These are phyloP conservation scores for Patiria miniata DNA, from an alignment of 35 echinoderm and acorn worm species.

Conservation along the genomic window DNA sequence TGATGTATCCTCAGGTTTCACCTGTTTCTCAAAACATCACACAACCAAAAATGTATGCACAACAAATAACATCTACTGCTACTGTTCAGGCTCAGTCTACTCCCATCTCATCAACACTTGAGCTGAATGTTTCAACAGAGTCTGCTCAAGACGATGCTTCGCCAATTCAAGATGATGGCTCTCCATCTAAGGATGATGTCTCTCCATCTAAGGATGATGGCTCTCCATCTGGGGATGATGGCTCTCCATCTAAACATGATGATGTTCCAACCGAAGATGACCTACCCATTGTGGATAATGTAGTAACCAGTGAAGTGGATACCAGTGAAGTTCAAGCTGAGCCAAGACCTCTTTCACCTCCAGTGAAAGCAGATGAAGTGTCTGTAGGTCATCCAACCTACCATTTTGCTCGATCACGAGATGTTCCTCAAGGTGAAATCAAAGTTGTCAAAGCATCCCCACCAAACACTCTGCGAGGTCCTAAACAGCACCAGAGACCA, in stretches of 20 bases:
- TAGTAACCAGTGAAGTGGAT: neutral
- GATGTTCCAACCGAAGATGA: neutral
- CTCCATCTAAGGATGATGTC: neutral
- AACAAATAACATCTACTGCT: neutral
- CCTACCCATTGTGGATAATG: neutral
- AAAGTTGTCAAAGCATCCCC: neutral
- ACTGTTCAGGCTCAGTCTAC: slow-evolving; percentile 17
- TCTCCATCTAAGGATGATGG: too few species aligned
- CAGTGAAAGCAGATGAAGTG: neutral
- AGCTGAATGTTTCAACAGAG: neutral
- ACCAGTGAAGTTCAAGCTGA: neutral
- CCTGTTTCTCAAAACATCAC: neutral
- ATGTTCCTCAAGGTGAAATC: neutral
- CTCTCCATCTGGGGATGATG: too few species aligned
- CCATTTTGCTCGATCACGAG: slow-evolving; percentile 17
- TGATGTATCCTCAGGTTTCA: neutral
- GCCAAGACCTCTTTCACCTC: neutral
- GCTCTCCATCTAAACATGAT: too few species aligned
- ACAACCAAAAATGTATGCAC: neutral
- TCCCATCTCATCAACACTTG: neutral
- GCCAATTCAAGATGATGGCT: neutral
- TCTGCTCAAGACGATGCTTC: neutral
- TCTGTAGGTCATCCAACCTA: slow-evolving; percentile 12
- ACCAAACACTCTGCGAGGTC: neutral
- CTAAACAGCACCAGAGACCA: neutral